Base-by-base conservation (phyloP, 2,113 vertebrate genomes). In the Rattus rattus region DNA sequence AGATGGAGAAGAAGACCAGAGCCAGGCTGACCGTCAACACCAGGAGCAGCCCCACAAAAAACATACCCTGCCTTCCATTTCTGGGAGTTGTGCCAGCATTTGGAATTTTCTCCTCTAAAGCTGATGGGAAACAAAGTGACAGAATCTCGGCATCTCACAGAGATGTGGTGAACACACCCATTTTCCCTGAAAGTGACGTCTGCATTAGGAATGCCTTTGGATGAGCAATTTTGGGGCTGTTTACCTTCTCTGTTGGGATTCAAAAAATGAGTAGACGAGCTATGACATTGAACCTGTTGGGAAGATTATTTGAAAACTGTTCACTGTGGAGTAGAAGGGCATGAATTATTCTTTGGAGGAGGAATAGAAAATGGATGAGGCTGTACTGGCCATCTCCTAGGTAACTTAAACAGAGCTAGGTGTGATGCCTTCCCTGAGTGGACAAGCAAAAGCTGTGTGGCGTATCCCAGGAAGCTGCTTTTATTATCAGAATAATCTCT, bases 1-100 rank as follows among this genome's bases (percentile, higher is more conserved):
- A 98, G 94, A 99, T 97, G 93, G 98, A 98, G 0, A 98, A 99
- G 79, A 98, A 98, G 94, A 99, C 98, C 97, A 99, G 97, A 0
- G 88, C 97, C 96, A 99, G 95, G 88, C 97, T 98, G 95, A 98
- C 0, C 9, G 98, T 97, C 97, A 99, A 92, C 91, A 97, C 97
- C 28, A 98, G 96, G 70, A 98, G 95, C 94, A 99, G 97, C 43
- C 87, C 97, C 94, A 98, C 0, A 5, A 99, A 97, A 94, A 98
- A 94, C 63, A 98, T 92, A 49, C 91, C 14, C 47, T 97, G 94
- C 70, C 83, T 39, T 97, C 96, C 95, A 11, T 90, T 33, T 0
- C 36, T 81, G 12, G 91, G 92, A 93, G 84, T 13, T 16, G 63
- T 10, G 91, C 65, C 75, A 30, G 52, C 0, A 2, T 33, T 92